These are phyloP conservation scores for Loriculus beryllinus DNA, from an alignment of 2,797 vertebrate genomes.

Conservation along the genomic window DNA sequence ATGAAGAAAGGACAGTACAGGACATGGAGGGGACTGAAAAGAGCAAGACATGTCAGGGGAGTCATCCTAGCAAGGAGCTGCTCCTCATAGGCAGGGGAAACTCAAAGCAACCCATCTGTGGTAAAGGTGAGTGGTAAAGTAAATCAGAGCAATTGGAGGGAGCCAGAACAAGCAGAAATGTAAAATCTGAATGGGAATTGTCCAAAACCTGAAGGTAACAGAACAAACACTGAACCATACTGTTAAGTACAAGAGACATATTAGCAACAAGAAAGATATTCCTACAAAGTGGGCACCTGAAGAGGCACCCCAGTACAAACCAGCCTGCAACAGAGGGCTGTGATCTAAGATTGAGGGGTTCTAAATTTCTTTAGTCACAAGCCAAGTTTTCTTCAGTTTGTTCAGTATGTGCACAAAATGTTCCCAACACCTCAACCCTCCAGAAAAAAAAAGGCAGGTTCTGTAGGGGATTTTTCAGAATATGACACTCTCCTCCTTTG, in stretches of 20 bases:
- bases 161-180: background rate
- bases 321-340: background rate
- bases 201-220: background rate
- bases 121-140: background rate
- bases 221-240: background rate
- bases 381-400: background rate
- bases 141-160: background rate
- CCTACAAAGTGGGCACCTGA: background rate
- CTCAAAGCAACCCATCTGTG: background rate
- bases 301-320: background rate
- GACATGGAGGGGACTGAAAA: background rate
- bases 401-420: background rate
- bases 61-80: accelerated
- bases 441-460: conserved; percentile 1
- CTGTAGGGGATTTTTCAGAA: conserved; percentile 5
- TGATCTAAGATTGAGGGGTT: background rate
- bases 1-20: background rate
- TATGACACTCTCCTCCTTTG: background rate
- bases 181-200: background rate
- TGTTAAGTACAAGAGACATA: background rate
- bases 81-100: background rate
- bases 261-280: background rate
- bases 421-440: background rate
- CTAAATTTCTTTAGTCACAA: background rate
- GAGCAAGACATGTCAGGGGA: background rate